A percentile compares a stretch with the other conserved stretches of the same genome.
phyloP scores from a whole-genome alignment of 2,797 vertebrate species.

The Microctenopoma steveboyesi region DNA sequence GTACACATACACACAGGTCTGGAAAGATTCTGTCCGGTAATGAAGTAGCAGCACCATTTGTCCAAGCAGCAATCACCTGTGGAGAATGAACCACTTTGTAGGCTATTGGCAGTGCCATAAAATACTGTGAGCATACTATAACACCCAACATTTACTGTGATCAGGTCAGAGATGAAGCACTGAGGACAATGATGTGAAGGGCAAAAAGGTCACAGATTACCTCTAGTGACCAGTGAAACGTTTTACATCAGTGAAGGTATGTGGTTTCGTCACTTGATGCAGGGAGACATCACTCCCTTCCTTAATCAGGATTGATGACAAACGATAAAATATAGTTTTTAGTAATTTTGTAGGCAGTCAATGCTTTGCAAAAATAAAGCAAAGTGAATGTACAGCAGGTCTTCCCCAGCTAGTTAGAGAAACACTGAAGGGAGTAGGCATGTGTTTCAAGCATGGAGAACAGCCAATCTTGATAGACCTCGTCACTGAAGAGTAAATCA shows the following conservation, averaged over 20 bases:
- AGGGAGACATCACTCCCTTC: constrained; percentile 18
- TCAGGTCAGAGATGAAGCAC: constrained; percentile 37
- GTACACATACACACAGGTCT: constrained; percentile 1
- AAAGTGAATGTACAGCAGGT: constrained; percentile 71
- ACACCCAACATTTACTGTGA: constrained; percentile 49
- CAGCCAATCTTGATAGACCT: constrained; percentile 61
- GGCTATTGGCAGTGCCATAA: constrained; percentile 57
- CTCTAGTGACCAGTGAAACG: constrained; percentile 54
- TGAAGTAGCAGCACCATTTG: constrained; percentile 37
- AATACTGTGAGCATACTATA: constrained; percentile 46
- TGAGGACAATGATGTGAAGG: constrained; percentile 51
- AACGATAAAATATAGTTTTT: constrained; percentile 67
- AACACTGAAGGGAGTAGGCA: constrained; percentile 59
- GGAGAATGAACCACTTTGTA: constrained; percentile 71
- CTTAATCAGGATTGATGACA: constrained; percentile 54
- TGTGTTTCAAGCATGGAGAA: constrained; percentile 75
- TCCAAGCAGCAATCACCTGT: constrained; percentile 66
- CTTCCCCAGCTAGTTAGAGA: constrained; percentile 31
- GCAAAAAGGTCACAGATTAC: constrained; percentile 62
- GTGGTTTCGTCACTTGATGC: constrained; percentile 12
- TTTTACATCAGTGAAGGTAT: constrained; percentile 24
- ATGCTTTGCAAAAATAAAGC: constrained; percentile 62
- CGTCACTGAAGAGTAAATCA: constrained; percentile 63
- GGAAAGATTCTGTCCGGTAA: background rate
- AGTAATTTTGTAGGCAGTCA: constrained; percentile 66